Percentiles rank a stretch among this genome's conserved stretches.
Evolutionary conservation across 1,140 invertebrate genomes (phyloP).

Genomic region (Lepidurus couesii): DNA sequence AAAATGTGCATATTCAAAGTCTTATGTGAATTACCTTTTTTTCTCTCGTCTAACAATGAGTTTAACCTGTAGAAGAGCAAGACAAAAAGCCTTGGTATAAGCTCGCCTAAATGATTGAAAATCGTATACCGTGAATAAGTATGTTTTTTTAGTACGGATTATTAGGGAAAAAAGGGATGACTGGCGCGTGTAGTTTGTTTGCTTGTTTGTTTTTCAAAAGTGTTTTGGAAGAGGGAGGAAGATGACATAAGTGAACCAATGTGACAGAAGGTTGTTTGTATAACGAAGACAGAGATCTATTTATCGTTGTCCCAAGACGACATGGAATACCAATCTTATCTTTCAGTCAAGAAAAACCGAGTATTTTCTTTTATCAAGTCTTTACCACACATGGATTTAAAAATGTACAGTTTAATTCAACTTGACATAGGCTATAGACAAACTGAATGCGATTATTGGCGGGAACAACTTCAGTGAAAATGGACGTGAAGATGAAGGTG

Average conservation of each 20-base stretch:
- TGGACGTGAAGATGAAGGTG: neutral
- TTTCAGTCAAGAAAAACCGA: neutral
- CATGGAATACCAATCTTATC: constrained; percentile 19
- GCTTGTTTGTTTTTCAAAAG: neutral
- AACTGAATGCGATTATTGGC: neutral
- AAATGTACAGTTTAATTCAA: neutral
- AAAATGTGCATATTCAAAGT: neutral
- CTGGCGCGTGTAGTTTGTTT: neutral
- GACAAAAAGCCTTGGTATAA: neutral
- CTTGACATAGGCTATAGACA: neutral
- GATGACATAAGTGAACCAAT: neutral
- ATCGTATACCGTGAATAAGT: neutral
- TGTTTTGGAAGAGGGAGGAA: neutral
- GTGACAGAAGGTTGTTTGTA: constrained; percentile 22
- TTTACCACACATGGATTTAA: neutral
- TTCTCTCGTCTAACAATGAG: neutral
- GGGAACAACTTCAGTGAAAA: neutral
- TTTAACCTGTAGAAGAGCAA: neutral
- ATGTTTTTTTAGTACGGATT: neutral
- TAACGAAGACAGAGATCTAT: constrained; percentile 22
- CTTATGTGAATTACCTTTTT: neutral
- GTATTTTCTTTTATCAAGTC: neutral
- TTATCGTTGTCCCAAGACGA: constrained; percentile 19
- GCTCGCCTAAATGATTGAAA: constrained; percentile 8
- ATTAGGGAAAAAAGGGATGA: neutral